A percentile compares a stretch with the other conserved stretches of the same genome.
phyloP scores from a whole-genome alignment of 2,797 vertebrate genomes.

The Sebastolobus alascanus region DNA sequence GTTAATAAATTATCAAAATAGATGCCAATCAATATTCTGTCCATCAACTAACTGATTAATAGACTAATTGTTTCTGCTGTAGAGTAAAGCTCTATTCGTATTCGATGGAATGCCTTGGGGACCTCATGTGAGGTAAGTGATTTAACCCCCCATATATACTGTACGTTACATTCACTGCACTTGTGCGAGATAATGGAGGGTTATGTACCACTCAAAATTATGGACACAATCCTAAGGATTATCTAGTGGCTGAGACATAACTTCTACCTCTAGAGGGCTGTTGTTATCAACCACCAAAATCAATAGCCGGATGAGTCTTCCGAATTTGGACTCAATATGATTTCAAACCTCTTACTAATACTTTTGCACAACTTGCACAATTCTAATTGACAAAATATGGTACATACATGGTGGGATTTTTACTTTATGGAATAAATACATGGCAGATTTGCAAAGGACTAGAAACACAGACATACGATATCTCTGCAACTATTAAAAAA shows the following conservation, averaged over 20 bases:
- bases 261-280: neutral
- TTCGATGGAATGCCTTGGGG: neutral
- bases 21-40: neutral
- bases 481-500: neutral
- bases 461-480: neutral
- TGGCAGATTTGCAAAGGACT: neutral
- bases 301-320: constrained; percentile 1
- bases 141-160: neutral
- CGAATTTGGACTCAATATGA: neutral
- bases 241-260: constrained; percentile 1
- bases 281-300: constrained; percentile 11
- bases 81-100: neutral
- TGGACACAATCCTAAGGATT: neutral
- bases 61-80: neutral
- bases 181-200: neutral
- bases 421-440: neutral
- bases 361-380: neutral
- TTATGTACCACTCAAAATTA: constrained; percentile 18
- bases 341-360: neutral
- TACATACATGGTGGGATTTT: neutral
- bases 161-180: neutral
- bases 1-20: neutral
- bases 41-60: too few relatives aligned
- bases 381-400: neutral
- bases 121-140: neutral